Base-by-base conservation (phyloP, 2,888 invertebrate genomes). In the Strigamia transsilvanica region DNA sequence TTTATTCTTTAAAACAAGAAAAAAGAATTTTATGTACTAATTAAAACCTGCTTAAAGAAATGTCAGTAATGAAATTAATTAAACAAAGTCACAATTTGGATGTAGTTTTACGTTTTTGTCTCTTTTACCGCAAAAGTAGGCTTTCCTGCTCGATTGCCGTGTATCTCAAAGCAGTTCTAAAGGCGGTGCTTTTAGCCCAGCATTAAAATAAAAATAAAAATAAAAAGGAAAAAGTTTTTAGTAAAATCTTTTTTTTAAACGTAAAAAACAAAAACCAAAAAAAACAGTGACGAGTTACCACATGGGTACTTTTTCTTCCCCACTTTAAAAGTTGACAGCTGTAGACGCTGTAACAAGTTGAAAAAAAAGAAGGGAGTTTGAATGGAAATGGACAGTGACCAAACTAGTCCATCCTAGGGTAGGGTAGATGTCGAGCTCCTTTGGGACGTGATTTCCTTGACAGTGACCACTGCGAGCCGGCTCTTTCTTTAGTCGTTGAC, bases 361-460 rank as follows among this genome's bases (percentile, higher is more conserved):
- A 56, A 56, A 56, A 56, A 12, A 56, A 56, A 56, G 56, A 56
- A 56, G 56, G 56, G 18, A 5, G 56, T 56, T 56, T 56, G 56
- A 56, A 56, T 56, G 56, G 56, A 56, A 56, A 56, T 56, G 56
- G 56, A 56, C 56, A 56, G 56, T 56, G 56, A 56, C 56, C 56
- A 56, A 21, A 18, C 56, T 56, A 56, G 56, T 56, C 56, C 56
- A 56, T 56, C 56, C n/a, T 18, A 56, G 56, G 0, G 56, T 18
- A 21, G 56, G 56, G 56, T 56, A 18, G 56, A 56, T 56, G 56
- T 56, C 56, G 56, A 18, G 56, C n/a, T 56, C 56, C 21, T 18
- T 9, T 56, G 56, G 56, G 18, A 56, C 56, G 56, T 56, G 56
- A 56, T 56, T 56, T 18, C 56, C 18, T 18, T 56, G 56, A 56